Percentiles rank a stretch among this genome's conserved stretches.
Conservation (phyloP, 2,888 invertebrate genomes). For the Acanthopleura granulata region DNA sequence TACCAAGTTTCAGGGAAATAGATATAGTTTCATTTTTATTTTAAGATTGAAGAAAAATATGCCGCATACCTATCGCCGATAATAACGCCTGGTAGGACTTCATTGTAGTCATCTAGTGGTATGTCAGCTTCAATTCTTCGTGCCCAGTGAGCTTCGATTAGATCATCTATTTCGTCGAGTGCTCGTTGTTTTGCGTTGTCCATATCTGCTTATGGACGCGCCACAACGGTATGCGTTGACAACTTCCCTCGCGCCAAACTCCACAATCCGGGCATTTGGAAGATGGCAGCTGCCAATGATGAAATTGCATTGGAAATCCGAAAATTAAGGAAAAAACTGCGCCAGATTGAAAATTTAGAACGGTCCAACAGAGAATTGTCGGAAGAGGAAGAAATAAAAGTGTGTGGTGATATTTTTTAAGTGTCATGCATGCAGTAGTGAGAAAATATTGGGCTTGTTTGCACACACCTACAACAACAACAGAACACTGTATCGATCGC, state of each 20-base stretch:
- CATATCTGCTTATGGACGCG: not conserved
- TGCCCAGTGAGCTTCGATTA: not conserved
- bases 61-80: not conserved
- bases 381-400: slow-evolving; percentile 55
- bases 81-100: not conserved
- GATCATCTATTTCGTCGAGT: not conserved
- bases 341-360: slow-evolving; percentile 61
- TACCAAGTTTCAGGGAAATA: no score
- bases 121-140: slow-evolving; percentile 5
- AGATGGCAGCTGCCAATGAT: slow-evolving; percentile 6
- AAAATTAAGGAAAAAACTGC: slow-evolving; percentile 57
- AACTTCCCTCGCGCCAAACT: not conserved
- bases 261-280: not conserved
- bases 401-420: slow-evolving; percentile 21
- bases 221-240: not conserved
- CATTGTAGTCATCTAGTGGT: not conserved
- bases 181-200: not conserved
- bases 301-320: slow-evolving; percentile 40
- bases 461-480: no score
- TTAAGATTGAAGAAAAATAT: not conserved
- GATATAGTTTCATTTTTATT: no score
- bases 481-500: no score
- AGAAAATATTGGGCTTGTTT: no score
- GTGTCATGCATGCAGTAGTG: no score
- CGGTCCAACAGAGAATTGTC: slow-evolving; percentile 48